phyloP scores from a whole-genome alignment of 2,888 invertebrate genomes.

The Anthoptus insignis region DNA sequence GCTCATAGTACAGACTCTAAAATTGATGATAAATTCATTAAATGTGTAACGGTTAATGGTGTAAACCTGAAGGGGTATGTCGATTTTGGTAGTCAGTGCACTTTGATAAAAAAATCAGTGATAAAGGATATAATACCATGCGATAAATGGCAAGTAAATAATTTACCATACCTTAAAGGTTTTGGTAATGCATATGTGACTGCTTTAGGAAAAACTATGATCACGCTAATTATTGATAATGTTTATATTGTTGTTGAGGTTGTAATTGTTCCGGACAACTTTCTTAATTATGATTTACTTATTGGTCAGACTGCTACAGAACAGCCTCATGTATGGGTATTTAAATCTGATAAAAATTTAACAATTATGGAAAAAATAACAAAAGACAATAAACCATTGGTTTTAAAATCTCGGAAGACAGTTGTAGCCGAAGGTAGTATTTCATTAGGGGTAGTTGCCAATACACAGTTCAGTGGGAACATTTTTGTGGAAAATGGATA shows the following conservation, averaged over 20 bases:
- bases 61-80: not conserved
- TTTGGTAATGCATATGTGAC: not conserved
- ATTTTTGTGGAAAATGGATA: not conserved
- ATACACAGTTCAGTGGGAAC: not conserved
- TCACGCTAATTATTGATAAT: not conserved
- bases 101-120: not conserved
- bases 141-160: not conserved
- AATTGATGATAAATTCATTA: not conserved
- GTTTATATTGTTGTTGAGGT: not conserved
- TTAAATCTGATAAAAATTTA: not conserved
- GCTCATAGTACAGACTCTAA: not conserved
- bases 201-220: not conserved
- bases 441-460: not conserved
- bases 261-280: not conserved
- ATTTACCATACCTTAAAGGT: not conserved
- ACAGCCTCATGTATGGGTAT: not conserved
- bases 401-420: not conserved
- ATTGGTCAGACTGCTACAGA: not conserved
- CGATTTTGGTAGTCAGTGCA: not conserved
- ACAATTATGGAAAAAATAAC: not conserved
- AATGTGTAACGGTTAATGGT: not conserved
- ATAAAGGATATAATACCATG: not conserved
- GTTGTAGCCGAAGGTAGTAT: not conserved
- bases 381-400: not conserved
- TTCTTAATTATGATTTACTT: not conserved